A percentile compares a stretch with the other conserved stretches of the same genome.
phyloP scores from a whole-genome alignment of 2,797 vertebrate genomes.

The Squalus acanthias region DNA sequence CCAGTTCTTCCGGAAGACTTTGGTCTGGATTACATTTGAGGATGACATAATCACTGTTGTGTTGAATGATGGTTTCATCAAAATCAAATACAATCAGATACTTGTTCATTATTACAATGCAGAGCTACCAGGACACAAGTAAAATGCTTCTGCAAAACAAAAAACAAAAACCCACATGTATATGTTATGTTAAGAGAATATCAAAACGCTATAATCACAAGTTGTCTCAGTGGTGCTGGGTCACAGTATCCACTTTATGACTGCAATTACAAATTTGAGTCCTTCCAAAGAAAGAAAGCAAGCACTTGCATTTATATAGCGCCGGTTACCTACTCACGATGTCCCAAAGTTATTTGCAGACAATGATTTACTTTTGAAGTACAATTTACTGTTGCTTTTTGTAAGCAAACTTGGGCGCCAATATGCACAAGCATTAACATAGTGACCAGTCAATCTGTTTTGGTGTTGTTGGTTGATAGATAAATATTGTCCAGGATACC shows the following conservation, averaged over 20 bases:
- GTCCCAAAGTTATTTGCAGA: neutral
- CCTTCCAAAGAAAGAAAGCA: neutral
- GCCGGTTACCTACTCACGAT: neutral
- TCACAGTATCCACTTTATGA: neutral
- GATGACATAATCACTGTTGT: constrained; percentile 87
- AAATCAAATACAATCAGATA: constrained; percentile 91
- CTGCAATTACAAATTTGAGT: neutral
- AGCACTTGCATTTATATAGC: neutral
- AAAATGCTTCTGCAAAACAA: constrained; percentile 33
- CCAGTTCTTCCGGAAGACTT: constrained; percentile 70
- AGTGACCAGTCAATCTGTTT: neutral
- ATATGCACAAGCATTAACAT: neutral
- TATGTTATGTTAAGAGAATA: neutral
- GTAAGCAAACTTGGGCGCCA: neutral
- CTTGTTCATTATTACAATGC: constrained; percentile 50
- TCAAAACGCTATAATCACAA: neutral
- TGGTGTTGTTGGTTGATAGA: neutral
- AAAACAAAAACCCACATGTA: neutral
- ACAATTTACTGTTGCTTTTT: neutral
- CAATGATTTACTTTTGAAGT: neutral
- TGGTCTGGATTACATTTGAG: constrained; percentile 70
- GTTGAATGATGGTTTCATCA: constrained; percentile 87
- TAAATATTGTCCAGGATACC: neutral
- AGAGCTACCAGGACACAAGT: neutral
- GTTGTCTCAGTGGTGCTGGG: neutral